phyloP scores from a whole-genome alignment of 2,888 invertebrate genomes.

The Yponomeuta cagnagella region DNA sequence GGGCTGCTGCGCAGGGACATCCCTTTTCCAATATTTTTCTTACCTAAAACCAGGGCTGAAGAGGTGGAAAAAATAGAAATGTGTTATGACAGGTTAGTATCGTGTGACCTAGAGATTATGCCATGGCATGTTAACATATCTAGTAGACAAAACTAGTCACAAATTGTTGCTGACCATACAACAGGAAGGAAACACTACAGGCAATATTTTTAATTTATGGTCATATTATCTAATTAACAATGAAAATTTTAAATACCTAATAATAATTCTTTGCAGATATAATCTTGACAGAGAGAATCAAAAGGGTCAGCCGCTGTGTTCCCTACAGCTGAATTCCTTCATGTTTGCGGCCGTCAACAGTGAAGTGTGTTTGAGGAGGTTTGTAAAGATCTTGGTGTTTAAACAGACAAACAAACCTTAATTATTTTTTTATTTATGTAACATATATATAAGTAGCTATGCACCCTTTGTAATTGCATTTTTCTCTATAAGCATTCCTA shows the following conservation, averaged over 20 bases:
- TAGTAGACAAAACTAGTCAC: too few relatives aligned
- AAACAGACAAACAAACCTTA: too few relatives aligned
- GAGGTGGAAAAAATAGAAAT: constrained; percentile 76
- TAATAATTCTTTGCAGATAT: constrained; percentile 58
- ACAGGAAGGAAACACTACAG: too few relatives aligned
- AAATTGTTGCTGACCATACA: too few relatives aligned
- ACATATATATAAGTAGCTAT: too few relatives aligned
- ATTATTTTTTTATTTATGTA: too few relatives aligned
- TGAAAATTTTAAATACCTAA: too few relatives aligned
- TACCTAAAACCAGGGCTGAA: constrained; percentile 69
- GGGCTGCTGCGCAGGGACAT: constrained; percentile 86
- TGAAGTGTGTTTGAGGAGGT: constrained; percentile 87
- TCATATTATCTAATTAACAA: too few relatives aligned
- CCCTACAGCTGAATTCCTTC: constrained; percentile 89
- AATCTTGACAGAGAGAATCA: constrained; percentile 82
- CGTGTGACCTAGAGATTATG: background rate
- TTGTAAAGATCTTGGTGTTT: background rate
- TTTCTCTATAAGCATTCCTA: too few relatives aligned
- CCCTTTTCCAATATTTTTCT: constrained; percentile 91
- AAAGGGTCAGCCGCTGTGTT: constrained; percentile 84
- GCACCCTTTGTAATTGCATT: too few relatives aligned
- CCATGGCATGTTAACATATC: background rate
- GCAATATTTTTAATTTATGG: too few relatives aligned
- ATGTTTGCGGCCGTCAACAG: constrained; percentile 94
- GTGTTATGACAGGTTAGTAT: constrained; percentile 71